phyloP scores from a whole-genome alignment of 2,888 invertebrate species.

The Leptopilina myrica region DNA sequence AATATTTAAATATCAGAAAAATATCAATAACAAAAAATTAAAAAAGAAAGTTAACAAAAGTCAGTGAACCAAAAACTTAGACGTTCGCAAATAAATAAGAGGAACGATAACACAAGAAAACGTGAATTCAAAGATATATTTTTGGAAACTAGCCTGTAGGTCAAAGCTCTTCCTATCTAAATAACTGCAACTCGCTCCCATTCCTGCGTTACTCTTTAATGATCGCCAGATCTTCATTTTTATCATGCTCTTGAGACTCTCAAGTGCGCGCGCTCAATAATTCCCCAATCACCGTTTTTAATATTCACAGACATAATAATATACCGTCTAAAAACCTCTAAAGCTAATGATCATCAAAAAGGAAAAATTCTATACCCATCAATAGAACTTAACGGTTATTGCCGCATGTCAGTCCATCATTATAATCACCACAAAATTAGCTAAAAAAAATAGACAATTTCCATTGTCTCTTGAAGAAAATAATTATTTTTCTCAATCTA shows the following conservation, averaged over 20 bases:
- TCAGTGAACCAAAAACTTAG: not conserved
- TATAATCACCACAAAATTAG: conserved; percentile 20
- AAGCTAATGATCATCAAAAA: conserved; percentile 19
- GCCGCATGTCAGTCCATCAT: conserved; percentile 1
- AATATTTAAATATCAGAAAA: no score
- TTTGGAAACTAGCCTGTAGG: conserved; percentile 34
- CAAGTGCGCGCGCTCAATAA: not conserved
- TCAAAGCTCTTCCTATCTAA: conserved; percentile 32
- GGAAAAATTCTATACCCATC: conserved; percentile 32
- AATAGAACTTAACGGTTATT: conserved; percentile 24
- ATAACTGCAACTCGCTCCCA: conserved; percentile 30
- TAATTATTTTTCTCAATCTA: conserved; percentile 7
- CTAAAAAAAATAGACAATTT: not conserved
- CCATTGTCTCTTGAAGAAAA: conserved; percentile 14
- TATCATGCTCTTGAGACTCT: conserved; percentile 7
- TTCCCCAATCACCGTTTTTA: conserved; percentile 20
- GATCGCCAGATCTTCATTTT: conserved; percentile 25
- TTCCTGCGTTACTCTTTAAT: conserved; percentile 5
- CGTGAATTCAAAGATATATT: conserved; percentile 8
- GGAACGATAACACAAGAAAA: not conserved
- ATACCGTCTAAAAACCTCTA: not conserved
- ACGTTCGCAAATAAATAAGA: not conserved
- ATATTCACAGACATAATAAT: conserved; percentile 25
- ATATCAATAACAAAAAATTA: no score
- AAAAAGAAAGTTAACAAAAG: not conserved